Conservation (phyloP, 2,113 vertebrate genomes). For the Psettodes erumei region DNA sequence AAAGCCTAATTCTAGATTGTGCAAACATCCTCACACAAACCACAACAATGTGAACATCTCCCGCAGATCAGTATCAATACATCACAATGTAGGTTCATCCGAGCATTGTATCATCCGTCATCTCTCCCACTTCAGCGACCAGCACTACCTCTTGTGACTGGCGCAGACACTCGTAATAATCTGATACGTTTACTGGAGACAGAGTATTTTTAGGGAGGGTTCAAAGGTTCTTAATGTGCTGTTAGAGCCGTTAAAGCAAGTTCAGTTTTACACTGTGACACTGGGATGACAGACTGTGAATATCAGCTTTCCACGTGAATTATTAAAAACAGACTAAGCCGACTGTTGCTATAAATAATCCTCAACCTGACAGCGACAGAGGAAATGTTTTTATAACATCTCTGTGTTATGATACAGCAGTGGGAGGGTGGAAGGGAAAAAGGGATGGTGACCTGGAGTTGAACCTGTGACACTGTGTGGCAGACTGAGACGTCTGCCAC, state of each 20-base stretch:
- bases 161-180: constrained; percentile 13
- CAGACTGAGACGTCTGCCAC: constrained; percentile 11
- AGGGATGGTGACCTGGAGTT: constrained; percentile 49
- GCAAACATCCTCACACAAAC: neutral
- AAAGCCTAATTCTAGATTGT: neutral
- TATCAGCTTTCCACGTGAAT: constrained; percentile 47
- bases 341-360: constrained; percentile 57
- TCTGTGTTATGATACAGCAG: constrained; percentile 21
- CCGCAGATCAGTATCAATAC: neutral
- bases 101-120: neutral
- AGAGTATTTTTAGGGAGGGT: constrained; percentile 34
- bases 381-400: constrained; percentile 54
- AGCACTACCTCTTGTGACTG: neutral
- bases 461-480: constrained; percentile 48
- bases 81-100: neutral
- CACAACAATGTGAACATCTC: neutral
- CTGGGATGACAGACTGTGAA: constrained; percentile 46
- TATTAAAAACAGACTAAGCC: constrained; percentile 61
- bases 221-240: constrained; percentile 26
- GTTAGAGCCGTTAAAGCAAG: constrained; percentile 14
- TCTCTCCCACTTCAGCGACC: neutral
- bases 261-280: constrained; percentile 43
- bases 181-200: constrained; percentile 8
- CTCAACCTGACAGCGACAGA: constrained; percentile 43
- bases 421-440: neutral